Percentiles rank a stretch among this genome's conserved stretches.
phyloP scores from a whole-genome alignment of 2,113 vertebrate genomes.

The Peromyscus maniculatus region DNA sequence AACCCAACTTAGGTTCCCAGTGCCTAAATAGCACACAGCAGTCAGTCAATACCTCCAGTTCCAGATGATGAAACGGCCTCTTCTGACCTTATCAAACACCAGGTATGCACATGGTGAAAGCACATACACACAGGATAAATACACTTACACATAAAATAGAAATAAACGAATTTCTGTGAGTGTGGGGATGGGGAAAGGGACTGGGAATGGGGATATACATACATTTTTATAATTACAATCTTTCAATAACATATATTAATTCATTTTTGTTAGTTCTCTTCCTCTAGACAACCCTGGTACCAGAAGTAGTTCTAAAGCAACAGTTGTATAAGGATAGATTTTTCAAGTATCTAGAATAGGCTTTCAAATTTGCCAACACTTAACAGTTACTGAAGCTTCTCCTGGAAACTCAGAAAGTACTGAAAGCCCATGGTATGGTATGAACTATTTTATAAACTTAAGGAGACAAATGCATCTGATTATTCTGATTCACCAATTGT shows the following conservation, averaged over 20 bases:
- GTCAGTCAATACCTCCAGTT: background rate
- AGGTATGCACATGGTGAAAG: background rate
- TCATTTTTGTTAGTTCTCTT: background rate
- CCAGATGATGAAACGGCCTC: background rate
- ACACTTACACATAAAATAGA: too few relatives aligned
- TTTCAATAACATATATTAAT: background rate
- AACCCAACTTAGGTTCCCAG: background rate
- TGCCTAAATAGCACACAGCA: background rate
- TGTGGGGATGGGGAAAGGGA: background rate
- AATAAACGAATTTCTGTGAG: background rate
- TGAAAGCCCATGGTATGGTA: background rate
- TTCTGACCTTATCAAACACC: background rate
- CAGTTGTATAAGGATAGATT: background rate
- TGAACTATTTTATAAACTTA: background rate
- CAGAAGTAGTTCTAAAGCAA: background rate
- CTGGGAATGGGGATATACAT: background rate
- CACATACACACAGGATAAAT: background rate
- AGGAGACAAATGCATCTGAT: background rate
- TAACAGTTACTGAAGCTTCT: background rate
- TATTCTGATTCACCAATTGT: background rate
- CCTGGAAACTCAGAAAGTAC: background rate
- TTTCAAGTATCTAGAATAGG: background rate
- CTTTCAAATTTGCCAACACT: background rate
- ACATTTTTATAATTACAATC: background rate
- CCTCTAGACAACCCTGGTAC: background rate